A percentile compares a stretch with the other conserved stretches of the same genome.
Conservation (phyloP, 2,797 vertebrate genomes). For the Aratinga solstitialis region DNA sequence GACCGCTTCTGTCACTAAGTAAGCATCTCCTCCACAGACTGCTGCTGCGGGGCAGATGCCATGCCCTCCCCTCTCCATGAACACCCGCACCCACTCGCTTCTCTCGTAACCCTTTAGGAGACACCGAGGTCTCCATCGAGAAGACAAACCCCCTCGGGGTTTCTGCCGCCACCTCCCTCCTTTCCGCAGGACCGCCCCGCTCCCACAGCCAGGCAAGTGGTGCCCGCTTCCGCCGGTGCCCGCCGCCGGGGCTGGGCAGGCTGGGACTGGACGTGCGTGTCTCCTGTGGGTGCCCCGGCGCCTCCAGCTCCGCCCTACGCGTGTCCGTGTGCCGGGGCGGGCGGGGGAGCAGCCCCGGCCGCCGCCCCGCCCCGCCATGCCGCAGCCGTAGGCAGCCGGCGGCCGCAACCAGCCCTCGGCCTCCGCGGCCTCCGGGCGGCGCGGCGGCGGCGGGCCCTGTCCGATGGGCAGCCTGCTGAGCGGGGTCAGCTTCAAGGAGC, state of each 20-base stretch:
- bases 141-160: background rate
- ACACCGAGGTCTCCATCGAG: background rate
- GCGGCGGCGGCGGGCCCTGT: background rate
- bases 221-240: background rate
- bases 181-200: background rate
- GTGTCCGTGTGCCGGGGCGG: constrained; percentile 31
- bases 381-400: constrained; percentile 56
- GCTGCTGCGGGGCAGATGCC: background rate
- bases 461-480: constrained; percentile 93
- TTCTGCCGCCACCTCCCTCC: accelerated
- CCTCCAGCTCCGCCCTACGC: constrained; percentile 64
- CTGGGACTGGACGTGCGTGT: background rate
- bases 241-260: background rate
- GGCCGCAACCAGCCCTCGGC: constrained; percentile 10
- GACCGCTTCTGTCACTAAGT: accelerated
- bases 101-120: background rate
- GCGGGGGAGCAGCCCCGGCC: background rate
- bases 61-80: accelerated
- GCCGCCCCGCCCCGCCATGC: constrained; percentile 41
- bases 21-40: background rate
- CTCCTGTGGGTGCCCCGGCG: constrained; percentile 17
- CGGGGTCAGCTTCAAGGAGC: constrained; percentile 90
- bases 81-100: background rate
- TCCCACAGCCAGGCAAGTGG: background rate
- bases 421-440: background rate